Conservation (phyloP, 2,888 invertebrate species). For the Leptopilina syphax region DNA sequence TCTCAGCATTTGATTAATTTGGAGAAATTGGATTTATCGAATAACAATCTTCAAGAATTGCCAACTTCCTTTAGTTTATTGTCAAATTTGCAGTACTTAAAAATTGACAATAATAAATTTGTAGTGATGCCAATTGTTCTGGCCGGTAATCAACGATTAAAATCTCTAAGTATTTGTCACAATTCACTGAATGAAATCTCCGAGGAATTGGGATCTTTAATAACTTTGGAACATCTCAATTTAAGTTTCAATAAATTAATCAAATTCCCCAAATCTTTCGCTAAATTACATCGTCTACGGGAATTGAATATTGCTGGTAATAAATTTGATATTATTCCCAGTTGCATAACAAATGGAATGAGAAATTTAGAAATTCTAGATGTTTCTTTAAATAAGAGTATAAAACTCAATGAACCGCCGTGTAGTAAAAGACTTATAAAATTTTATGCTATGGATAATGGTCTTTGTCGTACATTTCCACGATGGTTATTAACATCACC, state of each 20-base stretch:
- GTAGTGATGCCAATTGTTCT: conserved; percentile 61
- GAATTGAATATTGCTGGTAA: conserved; percentile 61
- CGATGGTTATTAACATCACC: conserved; percentile 63
- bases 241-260: conserved; percentile 47
- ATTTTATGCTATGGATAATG: conserved; percentile 59
- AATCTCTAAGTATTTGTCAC: conserved; percentile 77
- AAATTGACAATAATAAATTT: conserved; percentile 59
- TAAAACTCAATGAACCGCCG: conserved; percentile 55
- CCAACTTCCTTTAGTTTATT: conserved; percentile 47
- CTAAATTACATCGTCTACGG: conserved; percentile 54
- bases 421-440: conserved; percentile 60
- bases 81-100: conserved; percentile 45
- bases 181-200: conserved; percentile 75
- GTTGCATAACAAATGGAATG: conserved; percentile 62
- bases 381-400: conserved; percentile 61
- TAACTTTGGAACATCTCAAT: conserved; percentile 62
- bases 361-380: conserved; percentile 58
- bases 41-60: conserved; percentile 48
- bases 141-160: conserved; percentile 56
- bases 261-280: conserved; percentile 45
- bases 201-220: conserved; percentile 51
- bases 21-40: conserved; percentile 42
- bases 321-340: conserved; percentile 60
- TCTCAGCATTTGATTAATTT: conserved; percentile 43
- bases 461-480: conserved; percentile 60